phyloP scores from a whole-genome alignment of 2,888 invertebrate species.

The Drosophila robusta region DNA sequence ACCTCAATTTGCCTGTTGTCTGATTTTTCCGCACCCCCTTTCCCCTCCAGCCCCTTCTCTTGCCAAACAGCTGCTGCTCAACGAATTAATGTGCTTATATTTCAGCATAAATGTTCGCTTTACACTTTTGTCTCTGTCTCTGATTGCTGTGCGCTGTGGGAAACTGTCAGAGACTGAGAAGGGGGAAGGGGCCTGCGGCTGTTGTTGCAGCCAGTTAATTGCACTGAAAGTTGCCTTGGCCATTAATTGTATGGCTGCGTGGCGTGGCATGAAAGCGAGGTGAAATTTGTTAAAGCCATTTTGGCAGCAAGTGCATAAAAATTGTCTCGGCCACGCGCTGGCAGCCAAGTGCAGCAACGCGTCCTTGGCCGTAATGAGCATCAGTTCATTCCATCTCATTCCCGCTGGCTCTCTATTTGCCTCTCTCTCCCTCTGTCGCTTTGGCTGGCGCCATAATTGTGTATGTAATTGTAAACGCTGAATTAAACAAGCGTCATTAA shows the following conservation, averaged over 20 bases:
- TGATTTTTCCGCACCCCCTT: slow-evolving; percentile 47
- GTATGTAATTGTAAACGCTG: slow-evolving; percentile 81
- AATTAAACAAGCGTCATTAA: slow-evolving; percentile 84
- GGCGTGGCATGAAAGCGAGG: slow-evolving; percentile 37
- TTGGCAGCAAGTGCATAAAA: slow-evolving; percentile 61
- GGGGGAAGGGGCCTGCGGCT: slow-evolving; percentile 4
- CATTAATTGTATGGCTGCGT: slow-evolving; percentile 61
- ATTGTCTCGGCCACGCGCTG: slow-evolving; percentile 29
- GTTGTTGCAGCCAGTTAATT: slow-evolving; percentile 53
- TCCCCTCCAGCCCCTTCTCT: neutral
- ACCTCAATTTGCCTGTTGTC: slow-evolving; percentile 78
- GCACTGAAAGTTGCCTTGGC: slow-evolving; percentile 48
- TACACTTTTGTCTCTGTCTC: slow-evolving; percentile 57
- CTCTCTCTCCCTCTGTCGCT: slow-evolving; percentile 7
- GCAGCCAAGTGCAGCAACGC: slow-evolving; percentile 34
- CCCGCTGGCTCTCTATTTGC: slow-evolving; percentile 20
- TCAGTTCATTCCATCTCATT: slow-evolving; percentile 38
- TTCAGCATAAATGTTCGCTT: slow-evolving; percentile 81
- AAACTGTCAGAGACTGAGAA: neutral
- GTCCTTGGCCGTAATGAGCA: slow-evolving; percentile 65
- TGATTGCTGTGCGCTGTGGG: slow-evolving; percentile 46
- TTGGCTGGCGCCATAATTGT: slow-evolving; percentile 71
- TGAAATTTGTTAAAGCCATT: slow-evolving; percentile 74
- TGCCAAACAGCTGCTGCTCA: slow-evolving; percentile 7
- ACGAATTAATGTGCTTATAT: slow-evolving; percentile 83